Evolutionary conservation across 2,888 invertebrate species (phyloP).

Genomic region (Labia minor): DNA sequence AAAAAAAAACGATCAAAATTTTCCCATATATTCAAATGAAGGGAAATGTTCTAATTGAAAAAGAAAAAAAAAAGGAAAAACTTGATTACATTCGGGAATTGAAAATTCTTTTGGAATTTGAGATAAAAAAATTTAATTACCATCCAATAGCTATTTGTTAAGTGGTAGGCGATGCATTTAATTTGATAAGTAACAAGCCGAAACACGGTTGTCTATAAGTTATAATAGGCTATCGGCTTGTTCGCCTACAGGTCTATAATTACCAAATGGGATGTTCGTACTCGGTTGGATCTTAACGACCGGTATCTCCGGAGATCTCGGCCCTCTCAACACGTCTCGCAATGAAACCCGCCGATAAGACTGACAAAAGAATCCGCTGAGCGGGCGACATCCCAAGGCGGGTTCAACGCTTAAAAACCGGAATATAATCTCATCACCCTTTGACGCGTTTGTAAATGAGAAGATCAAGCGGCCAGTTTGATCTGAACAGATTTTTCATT

Average conservation of each 20-base stretch:
- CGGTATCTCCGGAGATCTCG: background rate
- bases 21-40: too few species aligned
- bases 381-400: background rate
- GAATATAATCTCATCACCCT: too few species aligned
- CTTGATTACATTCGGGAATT: too few species aligned
- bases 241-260: constrained; percentile 2
- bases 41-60: too few species aligned
- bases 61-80: too few species aligned
- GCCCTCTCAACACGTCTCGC: constrained; percentile 1
- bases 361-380: background rate
- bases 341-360: background rate
- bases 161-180: background rate
- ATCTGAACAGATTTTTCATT: too few species aligned
- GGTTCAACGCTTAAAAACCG: background rate
- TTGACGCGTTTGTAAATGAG: too few species aligned
- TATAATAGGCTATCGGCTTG: constrained; percentile 3
- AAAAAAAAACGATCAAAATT: too few species aligned
- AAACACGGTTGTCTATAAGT: constrained; percentile 13
- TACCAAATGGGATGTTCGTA: background rate
- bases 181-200: background rate
- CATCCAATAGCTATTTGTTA: background rate
- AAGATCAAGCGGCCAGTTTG: too few species aligned
- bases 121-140: background rate
- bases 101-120: too few species aligned
- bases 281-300: background rate